Base-by-base conservation (phyloP, 37 sponge, comb jelly and placozoan species). In the Oopsacas minuta region DNA sequence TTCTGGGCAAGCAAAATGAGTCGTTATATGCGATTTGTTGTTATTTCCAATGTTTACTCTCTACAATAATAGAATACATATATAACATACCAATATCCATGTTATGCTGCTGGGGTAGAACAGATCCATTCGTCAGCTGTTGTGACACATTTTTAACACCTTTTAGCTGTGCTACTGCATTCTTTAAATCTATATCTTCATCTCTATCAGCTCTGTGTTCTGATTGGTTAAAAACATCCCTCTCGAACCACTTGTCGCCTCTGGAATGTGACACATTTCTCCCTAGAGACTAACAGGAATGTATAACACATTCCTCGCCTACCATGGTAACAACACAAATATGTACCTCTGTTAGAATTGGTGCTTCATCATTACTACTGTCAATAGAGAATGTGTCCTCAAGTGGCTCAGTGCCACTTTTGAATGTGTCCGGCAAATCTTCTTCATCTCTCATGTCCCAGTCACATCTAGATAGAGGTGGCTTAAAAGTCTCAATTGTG, bases 371-470 rank as follows among this genome's bases (percentile, higher is more conserved):
- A 25, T 61, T n/a, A 34, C 75, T 61, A 34, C 75, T 61, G 75
- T 25, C 49, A 15, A 8, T 42, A 42, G 12, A 3, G 7, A 61
- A 61, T 61, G 75, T 61, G 51, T 12, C 51, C 51, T 46, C 51
- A 46, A 17, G 51, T 46, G 51, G 51, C 17, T 46, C 51, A 17
- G 17, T 17, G 17, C 51, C 17, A 22, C 51, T 17, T 17, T 46
- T 17, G 17, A 46, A 22, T 17, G 17, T 46, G 51, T 46, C 51
- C 12, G 12, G 17, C 51, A 17, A 22, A 17, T 46, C 51, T 34
- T 61, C 75, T 34, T 61, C 75, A 12, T 61, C 75, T 34, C 75
- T 61, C 75, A 3, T 61, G 75, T 61, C 75, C 75, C 75, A 61
- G 30, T 61, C 75, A 12, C 30, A 34, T 5, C 75, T 25, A 25